phyloP scores from a whole-genome alignment of 2,888 invertebrate species.

The Meloe dianella region DNA sequence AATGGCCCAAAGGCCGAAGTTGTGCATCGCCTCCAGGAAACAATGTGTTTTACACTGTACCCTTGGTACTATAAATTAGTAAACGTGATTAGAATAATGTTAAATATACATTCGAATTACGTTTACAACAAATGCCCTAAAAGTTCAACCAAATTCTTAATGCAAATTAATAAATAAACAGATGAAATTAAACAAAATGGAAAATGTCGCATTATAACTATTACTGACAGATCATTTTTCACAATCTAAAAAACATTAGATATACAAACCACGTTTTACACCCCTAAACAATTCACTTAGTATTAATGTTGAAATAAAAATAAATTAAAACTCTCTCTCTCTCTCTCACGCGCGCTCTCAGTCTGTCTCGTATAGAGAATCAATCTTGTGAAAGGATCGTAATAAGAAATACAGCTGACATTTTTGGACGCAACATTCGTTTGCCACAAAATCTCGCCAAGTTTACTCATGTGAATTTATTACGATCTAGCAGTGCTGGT shows the following conservation, averaged over 20 bases:
- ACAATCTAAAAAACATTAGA: background rate
- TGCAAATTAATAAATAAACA: too few species aligned
- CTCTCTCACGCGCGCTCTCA: too few species aligned
- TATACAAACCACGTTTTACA: background rate
- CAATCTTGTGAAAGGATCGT: background rate
- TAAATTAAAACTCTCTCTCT: background rate
- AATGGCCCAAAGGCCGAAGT: too few species aligned
- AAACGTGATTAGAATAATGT: too few species aligned
- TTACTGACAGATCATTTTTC: background rate
- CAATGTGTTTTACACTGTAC: too few species aligned
- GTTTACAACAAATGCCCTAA: too few species aligned
- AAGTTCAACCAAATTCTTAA: too few species aligned
- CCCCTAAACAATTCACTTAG: background rate
- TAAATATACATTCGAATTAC: too few species aligned
- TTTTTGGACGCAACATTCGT: background rate
- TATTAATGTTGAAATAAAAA: background rate
- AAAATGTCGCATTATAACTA: background rate
- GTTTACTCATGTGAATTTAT: slow-evolving; percentile 1
- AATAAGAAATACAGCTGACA: background rate
- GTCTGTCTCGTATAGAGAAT: too few species aligned
- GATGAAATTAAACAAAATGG: too few species aligned
- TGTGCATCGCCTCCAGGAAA: too few species aligned
- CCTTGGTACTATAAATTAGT: too few species aligned
- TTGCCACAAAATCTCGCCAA: background rate
- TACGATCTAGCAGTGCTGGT: background rate